Conservation (phyloP, 2,113 vertebrate species). For the Phalacrocorax aristotelis region DNA sequence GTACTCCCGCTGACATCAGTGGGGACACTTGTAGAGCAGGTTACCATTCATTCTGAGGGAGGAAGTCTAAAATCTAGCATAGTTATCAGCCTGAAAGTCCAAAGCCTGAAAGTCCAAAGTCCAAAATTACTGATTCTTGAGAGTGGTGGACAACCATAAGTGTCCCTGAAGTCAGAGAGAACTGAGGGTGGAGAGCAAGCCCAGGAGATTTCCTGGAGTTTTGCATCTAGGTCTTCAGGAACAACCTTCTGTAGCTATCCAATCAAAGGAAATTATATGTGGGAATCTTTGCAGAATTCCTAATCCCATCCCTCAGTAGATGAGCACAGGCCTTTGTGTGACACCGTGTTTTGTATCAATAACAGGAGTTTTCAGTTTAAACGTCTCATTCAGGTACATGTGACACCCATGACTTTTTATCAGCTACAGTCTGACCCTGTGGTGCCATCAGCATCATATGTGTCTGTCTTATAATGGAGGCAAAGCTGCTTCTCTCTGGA, state of each 20-base stretch:
- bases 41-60: background rate
- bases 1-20: background rate
- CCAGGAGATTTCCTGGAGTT: background rate
- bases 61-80: background rate
- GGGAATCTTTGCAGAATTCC: background rate
- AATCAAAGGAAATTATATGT: background rate
- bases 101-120: background rate
- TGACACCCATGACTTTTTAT: background rate
- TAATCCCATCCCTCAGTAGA: background rate
- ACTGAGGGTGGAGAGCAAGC: background rate
- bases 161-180: background rate
- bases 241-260: background rate
- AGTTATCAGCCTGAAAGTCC: background rate
- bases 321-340: background rate
- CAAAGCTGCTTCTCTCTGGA: background rate
- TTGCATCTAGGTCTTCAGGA: background rate
- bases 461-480: background rate
- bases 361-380: background rate
- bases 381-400: background rate
- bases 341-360: background rate
- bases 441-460: background rate
- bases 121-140: background rate
- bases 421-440: background rate
- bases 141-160: background rate
- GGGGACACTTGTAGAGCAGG: background rate